Evolutionary conservation across 1,140 invertebrate species (phyloP), one percentile per base, ranked within the genome.

Genomic region (Vollenhovia emeryi): DNA sequence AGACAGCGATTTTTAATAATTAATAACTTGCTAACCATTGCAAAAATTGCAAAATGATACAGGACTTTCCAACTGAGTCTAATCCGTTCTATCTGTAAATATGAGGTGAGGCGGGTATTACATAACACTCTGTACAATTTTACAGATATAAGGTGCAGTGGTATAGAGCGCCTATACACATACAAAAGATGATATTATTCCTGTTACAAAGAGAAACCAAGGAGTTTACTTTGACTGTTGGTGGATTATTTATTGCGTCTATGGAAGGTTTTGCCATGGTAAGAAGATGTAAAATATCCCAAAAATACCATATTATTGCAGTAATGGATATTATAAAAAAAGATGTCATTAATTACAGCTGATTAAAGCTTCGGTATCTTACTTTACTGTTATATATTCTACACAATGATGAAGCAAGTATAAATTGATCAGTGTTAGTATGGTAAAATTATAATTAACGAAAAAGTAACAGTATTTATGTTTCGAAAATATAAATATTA

Each of bases 341-440:
- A 21, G 0, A 4, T 0, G 33, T 18, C 0, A 40, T 24, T 43
- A 1, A 48, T 76, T 76, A 3, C 21, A 78, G 74, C 15, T 76
- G 9, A 2, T 62, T 1, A 76, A 60, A 9, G 2, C 57, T 1
- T 45, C 74, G 7, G 3, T 76, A 45, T 76, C 74, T 76, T 76
- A 76, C 11, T 76, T 76, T 33, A 76, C 57, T 48, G 36, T 76
- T 2, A 30, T 76, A 9, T 9, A 33, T 33, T 76, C 74, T 21
- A 62, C 11, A 7, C 55, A 0, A 4, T 62, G 21, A 64, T 21
- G 4, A 74, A 21, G 24, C n/a, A 40, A 57, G 36, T 24, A 36
- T 36, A 0, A 57, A 59, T 21, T 73, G n/a, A n/a, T n/a, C 15
- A 52, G 21, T 21, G 15, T 5, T 6, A 36, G 0, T 3, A 55